A percentile compares a stretch with the other conserved stretches of the same genome.
These are phyloP conservation scores for Myotis planiceps DNA, from an alignment of 2,797 vertebrate species.

Conservation along the genomic window DNA sequence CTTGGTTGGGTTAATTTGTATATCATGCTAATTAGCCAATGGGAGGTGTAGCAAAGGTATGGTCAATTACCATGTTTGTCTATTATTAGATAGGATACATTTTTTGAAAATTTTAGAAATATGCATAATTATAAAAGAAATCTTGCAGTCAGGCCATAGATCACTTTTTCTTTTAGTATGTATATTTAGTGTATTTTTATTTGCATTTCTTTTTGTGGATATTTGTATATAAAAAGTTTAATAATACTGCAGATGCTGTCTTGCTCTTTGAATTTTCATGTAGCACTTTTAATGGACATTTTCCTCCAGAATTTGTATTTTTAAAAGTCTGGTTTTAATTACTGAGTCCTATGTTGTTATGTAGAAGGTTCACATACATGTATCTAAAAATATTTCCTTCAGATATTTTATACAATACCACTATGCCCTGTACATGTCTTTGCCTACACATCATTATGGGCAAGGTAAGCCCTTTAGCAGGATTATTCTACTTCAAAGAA, in stretches of 20 bases:
- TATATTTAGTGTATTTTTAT: not conserved
- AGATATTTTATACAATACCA: not conserved
- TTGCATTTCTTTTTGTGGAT: not conserved
- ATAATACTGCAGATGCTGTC: not conserved
- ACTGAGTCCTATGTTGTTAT: not conserved
- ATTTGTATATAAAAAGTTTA: not conserved
- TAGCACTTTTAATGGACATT: not conserved
- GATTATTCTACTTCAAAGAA: not conserved
- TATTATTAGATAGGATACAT: not conserved
- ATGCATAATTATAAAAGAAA: not conserved
- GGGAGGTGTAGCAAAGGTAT: too few relatives aligned
- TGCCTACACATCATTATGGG: not conserved
- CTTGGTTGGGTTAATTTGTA: too few relatives aligned
- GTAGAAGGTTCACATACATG: not conserved
- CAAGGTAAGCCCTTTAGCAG: not conserved
- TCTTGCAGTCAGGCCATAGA: not conserved
- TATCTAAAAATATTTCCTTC: not conserved
- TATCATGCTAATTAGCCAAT: too few relatives aligned
- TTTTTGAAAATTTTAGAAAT: conserved; percentile 8
- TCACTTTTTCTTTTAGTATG: not conserved
- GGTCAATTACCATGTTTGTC: too few relatives aligned
- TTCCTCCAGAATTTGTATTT: not conserved
- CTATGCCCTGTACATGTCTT: not conserved
- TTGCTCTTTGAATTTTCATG: not conserved
- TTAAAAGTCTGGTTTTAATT: not conserved